Base-by-base conservation (phyloP, 2,888 invertebrate genomes). In the Antheraea yamamai region DNA sequence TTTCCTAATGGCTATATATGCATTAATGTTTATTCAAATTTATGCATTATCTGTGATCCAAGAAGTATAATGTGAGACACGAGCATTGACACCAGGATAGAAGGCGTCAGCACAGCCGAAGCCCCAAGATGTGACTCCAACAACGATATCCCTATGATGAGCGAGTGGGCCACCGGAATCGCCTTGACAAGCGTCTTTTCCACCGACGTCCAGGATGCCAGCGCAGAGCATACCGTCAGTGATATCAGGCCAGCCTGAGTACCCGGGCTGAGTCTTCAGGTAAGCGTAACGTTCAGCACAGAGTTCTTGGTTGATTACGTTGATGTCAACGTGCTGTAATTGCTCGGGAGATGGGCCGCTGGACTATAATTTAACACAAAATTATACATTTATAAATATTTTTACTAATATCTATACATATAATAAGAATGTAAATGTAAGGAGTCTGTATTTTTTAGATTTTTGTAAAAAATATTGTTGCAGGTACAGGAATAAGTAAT, bases 121-220 rank as follows among this genome's bases (percentile, higher is more conserved):
- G 79, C 95, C 95, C 92, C 95, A 95, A 47, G 95, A 95, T 18
- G 91, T 90, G 78, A 95, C 80, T 26, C 95, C 95, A 78, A 95
- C 89, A 73, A 94, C 77, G 75, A 90, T 84, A 75, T 88, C 77
- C 39, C 88, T 85, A 51, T 84, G 79, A 83, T 91, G 86, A 20
- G 87, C 88, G 72, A 95, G 84, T n/a, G 95, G 95, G 30, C 95
- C 95, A 16, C 95, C 95, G 74, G 93, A 92, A 87, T 95, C 95
- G n/a, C 95, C 95, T 84, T 94, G 90, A 82, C 93, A 93, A 12
- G 90, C 85, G 79, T 91, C 92, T 77, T 79, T 82, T 64, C 89
- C 90, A 0, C 89, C 89, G 7, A 87, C 79, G 52, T 91, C 85
- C 10, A 90, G 78, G 23, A 88, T 73, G 39, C 93, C 93, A 12